phyloP scores from a whole-genome alignment of 2,797 vertebrate genomes.

The Urophycis tenuis region DNA sequence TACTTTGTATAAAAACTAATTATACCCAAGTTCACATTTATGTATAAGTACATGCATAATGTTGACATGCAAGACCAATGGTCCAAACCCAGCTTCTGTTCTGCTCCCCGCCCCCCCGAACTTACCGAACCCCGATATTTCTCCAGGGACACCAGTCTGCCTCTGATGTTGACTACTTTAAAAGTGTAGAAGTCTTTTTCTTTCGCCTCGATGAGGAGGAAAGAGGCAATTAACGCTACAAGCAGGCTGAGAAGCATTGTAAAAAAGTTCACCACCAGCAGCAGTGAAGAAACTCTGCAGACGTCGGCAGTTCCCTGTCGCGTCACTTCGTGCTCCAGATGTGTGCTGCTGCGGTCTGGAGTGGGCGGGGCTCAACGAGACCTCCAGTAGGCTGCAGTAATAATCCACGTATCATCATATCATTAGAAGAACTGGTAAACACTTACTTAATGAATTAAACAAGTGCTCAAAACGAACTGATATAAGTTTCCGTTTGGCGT shows the following conservation, averaged over 20 bases:
- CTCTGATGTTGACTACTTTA: conserved; percentile 90
- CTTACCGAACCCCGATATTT: conserved; percentile 97
- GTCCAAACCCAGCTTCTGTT: neutral
- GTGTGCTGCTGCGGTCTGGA: neutral
- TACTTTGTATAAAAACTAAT: neutral
- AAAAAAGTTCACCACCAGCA: conserved; percentile 34
- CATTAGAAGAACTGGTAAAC: neutral
- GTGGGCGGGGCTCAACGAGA: neutral
- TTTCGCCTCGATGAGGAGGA: conserved; percentile 62
- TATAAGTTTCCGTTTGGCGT: neutral
- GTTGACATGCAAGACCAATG: conserved; percentile 9
- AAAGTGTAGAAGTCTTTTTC: conserved; percentile 87
- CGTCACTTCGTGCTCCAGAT: neutral
- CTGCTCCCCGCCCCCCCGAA: conserved; percentile 31
- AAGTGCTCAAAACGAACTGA: neutral
- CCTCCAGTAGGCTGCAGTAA: neutral
- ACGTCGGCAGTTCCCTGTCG: neutral
- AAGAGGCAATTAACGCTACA: conserved; percentile 57
- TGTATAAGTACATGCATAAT: conserved; percentile 14
- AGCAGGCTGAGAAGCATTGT: conserved; percentile 64
- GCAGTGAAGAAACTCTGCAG: neutral
- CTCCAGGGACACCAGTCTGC: conserved; percentile 89
- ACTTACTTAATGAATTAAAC: neutral
- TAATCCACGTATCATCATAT: neutral
- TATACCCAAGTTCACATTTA: neutral